Base-by-base conservation (phyloP, 2,888 invertebrate species). In the Acleris cristana region DNA sequence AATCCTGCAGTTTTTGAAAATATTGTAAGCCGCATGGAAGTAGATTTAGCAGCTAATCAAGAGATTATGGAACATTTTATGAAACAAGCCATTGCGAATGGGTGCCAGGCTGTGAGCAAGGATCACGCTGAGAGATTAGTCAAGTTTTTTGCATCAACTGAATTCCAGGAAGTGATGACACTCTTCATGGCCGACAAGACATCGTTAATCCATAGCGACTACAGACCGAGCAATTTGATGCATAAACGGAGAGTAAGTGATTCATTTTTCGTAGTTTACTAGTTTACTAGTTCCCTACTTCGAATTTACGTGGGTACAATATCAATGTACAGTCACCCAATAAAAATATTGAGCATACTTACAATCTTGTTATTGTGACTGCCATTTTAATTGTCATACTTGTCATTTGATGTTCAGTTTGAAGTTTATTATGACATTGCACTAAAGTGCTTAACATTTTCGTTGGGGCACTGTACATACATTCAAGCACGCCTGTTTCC, bases 181-280 rank as follows among this genome's bases (percentile, higher is more conserved):
- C 18, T 14, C 2, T 44, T 26, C 3, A 26, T n/a, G 8, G 2
- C n/a, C 4, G 62, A 59, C 2, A 61, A 61, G 56, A 51, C 30
- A 5, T 26, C 64, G 6, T 21, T 71, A 4, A 19, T 40, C 2
- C 71, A 71, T 51, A 59, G 70, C 21, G 71, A 71, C 40, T 71
- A 49, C 44, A 67, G 68, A 49, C 59, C 70, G 3, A 71, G 71
- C 54, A 71, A 71, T 57, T 30, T 71, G 26, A 68, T 71, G 70
- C 59, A 68, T 26, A 65, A 55, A 19, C 48, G 58, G 18, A 49
- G 7, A n/a, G 65, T 69, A 5, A 69, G 60, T 64, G 19, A 48
- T 2, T 18, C 21, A n/a, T 34, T 18, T 3, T 19, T 10, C 10
- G n/a, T n/a, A 19, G 5, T 7, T 18, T 49, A 49, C 6, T 18